Percentiles rank a stretch among this genome's conserved stretches.
Evolutionary conservation across 2,888 invertebrate species (phyloP).

Genomic region (Andrena fulva): DNA sequence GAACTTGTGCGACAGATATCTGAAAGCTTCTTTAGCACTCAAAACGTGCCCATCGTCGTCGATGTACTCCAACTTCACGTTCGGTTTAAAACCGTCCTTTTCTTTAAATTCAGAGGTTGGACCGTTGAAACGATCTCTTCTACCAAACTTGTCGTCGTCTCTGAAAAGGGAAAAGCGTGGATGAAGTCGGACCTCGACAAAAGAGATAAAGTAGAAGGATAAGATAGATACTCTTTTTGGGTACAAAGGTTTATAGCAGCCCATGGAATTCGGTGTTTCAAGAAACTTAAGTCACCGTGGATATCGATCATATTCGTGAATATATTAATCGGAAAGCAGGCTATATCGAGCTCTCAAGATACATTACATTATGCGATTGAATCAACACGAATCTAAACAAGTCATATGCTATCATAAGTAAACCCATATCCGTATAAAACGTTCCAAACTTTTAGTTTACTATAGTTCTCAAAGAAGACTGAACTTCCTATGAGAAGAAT

Average conservation of each 20-base stretch:
- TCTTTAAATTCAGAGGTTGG: slow-evolving; percentile 97
- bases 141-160: slow-evolving; percentile 92
- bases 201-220: not conserved
- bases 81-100: slow-evolving; percentile 95
- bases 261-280: slow-evolving; percentile 67
- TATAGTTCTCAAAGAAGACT: no score
- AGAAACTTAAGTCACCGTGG: slow-evolving; percentile 49
- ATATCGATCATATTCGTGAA: slow-evolving; percentile 11
- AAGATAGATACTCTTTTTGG: not conserved
- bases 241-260: slow-evolving; percentile 27
- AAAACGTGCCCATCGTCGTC: slow-evolving; percentile 98
- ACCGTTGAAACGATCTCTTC: slow-evolving; percentile 91
- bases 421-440: not conserved
- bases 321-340: slow-evolving; percentile 11
- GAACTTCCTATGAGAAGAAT: no score
- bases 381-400: slow-evolving; percentile 61
- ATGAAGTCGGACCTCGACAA: not conserved
- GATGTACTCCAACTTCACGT: slow-evolving; percentile 97
- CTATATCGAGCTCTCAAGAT: slow-evolving; percentile 47
- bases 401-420: slow-evolving; percentile 12
- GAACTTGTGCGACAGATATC: slow-evolving; percentile 98
- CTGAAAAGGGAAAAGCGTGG: slow-evolving; percentile 79
- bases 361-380: slow-evolving; percentile 70
- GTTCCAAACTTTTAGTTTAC: no score
- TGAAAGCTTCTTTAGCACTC: slow-evolving; percentile 98